phyloP scores from a whole-genome alignment of 2,113 vertebrate genomes.

The Verasper variegatus region DNA sequence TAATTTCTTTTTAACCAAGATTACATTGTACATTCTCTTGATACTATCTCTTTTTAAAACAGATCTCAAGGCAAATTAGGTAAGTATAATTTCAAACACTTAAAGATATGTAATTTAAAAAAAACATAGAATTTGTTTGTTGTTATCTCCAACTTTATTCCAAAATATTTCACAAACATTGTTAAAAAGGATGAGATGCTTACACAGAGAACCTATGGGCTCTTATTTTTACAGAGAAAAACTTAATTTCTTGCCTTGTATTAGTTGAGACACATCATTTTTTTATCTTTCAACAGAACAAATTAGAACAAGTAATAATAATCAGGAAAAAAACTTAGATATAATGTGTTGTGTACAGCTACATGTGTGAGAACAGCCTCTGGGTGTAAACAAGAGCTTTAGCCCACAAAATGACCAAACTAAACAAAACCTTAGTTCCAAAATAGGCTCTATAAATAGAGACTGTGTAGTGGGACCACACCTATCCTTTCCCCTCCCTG shows the following conservation, averaged over 20 bases:
- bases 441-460: constrained; percentile 49
- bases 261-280: no score
- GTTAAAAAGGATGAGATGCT: no score
- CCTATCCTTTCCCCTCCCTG: constrained; percentile 16
- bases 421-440: constrained; percentile 37
- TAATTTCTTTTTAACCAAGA: not conserved
- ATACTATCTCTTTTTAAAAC: no score
- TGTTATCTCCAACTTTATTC: no score
- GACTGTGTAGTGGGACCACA: constrained; percentile 32
- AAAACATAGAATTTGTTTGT: no score
- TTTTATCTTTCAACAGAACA: not conserved
- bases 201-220: no score
- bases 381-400: constrained; percentile 36
- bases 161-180: no score
- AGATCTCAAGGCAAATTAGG: no score
- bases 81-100: no score
- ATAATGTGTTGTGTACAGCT: not conserved
- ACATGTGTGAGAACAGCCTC: not conserved
- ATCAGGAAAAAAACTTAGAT: not conserved
- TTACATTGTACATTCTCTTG: not conserved
- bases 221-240: no score
- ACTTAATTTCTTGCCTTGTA: no score
- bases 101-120: no score
- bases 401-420: constrained; percentile 53
- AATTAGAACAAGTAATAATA: not conserved